phyloP scores from a whole-genome alignment of 2,888 invertebrate genomes.

The Ernsta delagoae region DNA sequence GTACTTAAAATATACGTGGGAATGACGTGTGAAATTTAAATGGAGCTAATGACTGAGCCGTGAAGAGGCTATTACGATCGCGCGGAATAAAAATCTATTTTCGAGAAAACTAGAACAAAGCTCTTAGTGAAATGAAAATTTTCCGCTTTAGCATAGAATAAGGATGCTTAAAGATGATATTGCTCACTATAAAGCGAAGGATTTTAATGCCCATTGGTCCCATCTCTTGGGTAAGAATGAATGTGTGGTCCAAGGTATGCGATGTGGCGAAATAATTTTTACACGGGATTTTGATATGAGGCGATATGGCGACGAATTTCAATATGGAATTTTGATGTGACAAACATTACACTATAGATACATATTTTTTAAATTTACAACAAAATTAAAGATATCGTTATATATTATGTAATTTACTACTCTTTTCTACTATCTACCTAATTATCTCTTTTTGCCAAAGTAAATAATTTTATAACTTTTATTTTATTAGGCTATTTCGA shows the following conservation, averaged over 20 bases:
- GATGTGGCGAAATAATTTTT: neutral
- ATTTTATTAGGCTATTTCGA: no score
- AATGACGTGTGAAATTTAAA: constrained; percentile 16
- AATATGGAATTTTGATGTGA: no score
- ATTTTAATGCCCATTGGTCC: constrained; percentile 40
- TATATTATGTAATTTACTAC: no score
- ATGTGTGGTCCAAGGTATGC: constrained; percentile 6
- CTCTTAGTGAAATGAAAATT: constrained; percentile 34
- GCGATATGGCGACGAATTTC: no score
- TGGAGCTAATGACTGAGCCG: constrained; percentile 11
- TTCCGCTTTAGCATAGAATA: constrained; percentile 19
- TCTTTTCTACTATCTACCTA: no score
- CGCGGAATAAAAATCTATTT: constrained; percentile 25
- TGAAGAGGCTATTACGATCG: constrained; percentile 21
- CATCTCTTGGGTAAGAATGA: constrained; percentile 23
- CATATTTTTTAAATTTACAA: no score
- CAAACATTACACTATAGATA: no score
- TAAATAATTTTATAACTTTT: no score
- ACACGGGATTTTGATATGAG: no score
- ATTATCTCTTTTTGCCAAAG: no score
- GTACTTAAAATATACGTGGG: no score
- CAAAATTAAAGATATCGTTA: no score
- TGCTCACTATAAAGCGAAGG: constrained; percentile 38
- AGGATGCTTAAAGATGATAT: constrained; percentile 29
- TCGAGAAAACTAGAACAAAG: constrained; percentile 16